Evolutionary conservation across 2,888 invertebrate genomes (phyloP), one percentile per base, ranked within the genome.

Genomic region (Rhingia campestris): DNA sequence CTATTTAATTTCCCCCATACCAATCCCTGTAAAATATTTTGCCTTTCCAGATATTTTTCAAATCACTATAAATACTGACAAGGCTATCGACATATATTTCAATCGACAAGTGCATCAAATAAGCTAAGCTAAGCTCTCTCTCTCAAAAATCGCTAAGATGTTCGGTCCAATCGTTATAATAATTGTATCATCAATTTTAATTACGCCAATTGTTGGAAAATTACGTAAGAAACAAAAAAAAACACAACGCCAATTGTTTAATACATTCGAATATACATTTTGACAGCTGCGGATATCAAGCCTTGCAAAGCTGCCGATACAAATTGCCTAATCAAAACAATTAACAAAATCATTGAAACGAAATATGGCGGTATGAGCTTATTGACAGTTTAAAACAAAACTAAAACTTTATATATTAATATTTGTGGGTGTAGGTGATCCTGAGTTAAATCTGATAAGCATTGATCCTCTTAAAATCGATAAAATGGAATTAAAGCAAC

Each of bases 401-500:
- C 14, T 39, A 3, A 39, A 39, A 39, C 1, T 1, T 6, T 10
- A 47, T 47, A 47, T 7, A 7, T 6, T 47, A 7, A 14, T 22
- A 14, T 14, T 54, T 30, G 10, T 3, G 35, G 37, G 47, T 22
- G 7, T 9, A 81, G 90, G 88, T 43, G 88, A 89, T 54, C 56
- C 67, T 9, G 87, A 88, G 0, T 54, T 90, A 3, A 89, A 89
- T 81, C 63, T 90, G 9, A 61, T 86, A 2, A 88, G 86, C 49
- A 49, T 90, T 3, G 90, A 90, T 80, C 91, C 91, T 0, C 72
- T 90, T 12, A 63, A 74, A 3, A 87, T 91, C 1, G 81, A 86
- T 0, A 85, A 86, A 54, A 87, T 91, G 49, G 75, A 82, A 32
- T 59, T 91, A 1, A 88, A 88, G 9, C 91, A 91, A 85, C 90